These are phyloP conservation scores for Enteromius afrohamiltoni DNA, from an alignment of 2,797 vertebrate genomes.

Conservation along the genomic window DNA sequence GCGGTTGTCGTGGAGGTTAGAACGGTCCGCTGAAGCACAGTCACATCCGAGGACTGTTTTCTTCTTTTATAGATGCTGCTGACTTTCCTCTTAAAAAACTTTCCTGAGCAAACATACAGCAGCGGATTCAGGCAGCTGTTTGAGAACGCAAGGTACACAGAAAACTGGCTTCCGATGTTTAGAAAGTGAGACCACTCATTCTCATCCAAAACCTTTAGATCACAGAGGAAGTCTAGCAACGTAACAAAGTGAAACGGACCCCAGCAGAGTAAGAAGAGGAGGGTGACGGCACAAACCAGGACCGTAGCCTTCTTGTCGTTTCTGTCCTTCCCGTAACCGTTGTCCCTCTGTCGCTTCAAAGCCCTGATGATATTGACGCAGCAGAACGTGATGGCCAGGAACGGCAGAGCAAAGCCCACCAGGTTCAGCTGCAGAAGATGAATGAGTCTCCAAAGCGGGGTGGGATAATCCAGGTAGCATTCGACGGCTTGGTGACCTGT, in stretches of 20 bases:
- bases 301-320: conserved; percentile 80
- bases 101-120: conserved; percentile 90
- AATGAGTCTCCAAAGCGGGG: conserved; percentile 72
- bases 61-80: conserved; percentile 76
- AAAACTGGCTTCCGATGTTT: conserved; percentile 77
- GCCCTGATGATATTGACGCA: conserved; percentile 77
- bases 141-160: conserved; percentile 80
- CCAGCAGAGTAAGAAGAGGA: conserved; percentile 89
- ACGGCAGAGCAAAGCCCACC: conserved; percentile 84
- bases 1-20: conserved; percentile 71
- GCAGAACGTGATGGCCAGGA: conserved; percentile 81
- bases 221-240: conserved; percentile 77
- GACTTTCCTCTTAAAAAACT: conserved; percentile 88
- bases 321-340: conserved; percentile 67
- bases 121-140: conserved; percentile 92
- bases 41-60: conserved; percentile 68
- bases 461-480: conserved; percentile 75
- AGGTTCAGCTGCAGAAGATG: conserved; percentile 79
- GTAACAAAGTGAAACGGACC: conserved; percentile 86
- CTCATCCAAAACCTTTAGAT: conserved; percentile 53
- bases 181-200: conserved; percentile 62
- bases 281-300: conserved; percentile 82
- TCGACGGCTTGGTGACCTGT: not conserved
- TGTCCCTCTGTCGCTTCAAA: conserved; percentile 74
- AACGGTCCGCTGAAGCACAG: conserved; percentile 67